Evolutionary conservation across 1,140 invertebrate species (phyloP).

Genomic region (Sycophaga agraensis): DNA sequence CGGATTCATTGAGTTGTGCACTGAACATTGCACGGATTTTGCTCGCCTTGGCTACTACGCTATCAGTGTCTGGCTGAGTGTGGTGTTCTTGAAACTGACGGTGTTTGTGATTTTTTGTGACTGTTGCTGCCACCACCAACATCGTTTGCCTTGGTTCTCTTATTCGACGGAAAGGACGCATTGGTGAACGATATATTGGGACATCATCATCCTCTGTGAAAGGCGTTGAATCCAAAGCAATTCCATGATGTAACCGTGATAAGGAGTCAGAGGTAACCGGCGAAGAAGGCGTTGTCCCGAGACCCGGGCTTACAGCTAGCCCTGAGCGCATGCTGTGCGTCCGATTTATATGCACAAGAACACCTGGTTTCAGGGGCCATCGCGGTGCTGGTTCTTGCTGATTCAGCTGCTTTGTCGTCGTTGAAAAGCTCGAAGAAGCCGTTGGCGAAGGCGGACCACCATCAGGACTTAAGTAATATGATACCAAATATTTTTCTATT

Average conservation of each 20-base stretch:
- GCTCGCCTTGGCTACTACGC: conserved; percentile 51
- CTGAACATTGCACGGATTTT: conserved; percentile 53
- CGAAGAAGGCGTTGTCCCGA: not conserved
- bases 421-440: conserved; percentile 45
- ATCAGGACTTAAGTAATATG: conserved; percentile 53
- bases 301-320: conserved; percentile 14
- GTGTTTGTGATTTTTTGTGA: conserved; percentile 18
- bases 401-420: conserved; percentile 37
- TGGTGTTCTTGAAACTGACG: conserved; percentile 12
- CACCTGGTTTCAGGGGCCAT: conserved; percentile 86
- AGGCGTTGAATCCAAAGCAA: conserved; percentile 12
- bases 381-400: conserved; percentile 69
- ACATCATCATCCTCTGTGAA: conserved; percentile 20
- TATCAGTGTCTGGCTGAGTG: conserved; percentile 43
- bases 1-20: conserved; percentile 49
- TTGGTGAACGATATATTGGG: no score
- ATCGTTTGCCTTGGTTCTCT: conserved; percentile 6
- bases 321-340: conserved; percentile 62
- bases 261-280: not conserved
- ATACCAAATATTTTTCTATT: no score
- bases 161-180: conserved; percentile 31
- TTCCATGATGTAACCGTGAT: conserved; percentile 27
- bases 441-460: conserved; percentile 52
- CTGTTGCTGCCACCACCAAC: conserved; percentile 19
- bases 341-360: conserved; percentile 82